phyloP scores from a whole-genome alignment of 2,888 invertebrate genomes.

The Aethes cnicana region DNA sequence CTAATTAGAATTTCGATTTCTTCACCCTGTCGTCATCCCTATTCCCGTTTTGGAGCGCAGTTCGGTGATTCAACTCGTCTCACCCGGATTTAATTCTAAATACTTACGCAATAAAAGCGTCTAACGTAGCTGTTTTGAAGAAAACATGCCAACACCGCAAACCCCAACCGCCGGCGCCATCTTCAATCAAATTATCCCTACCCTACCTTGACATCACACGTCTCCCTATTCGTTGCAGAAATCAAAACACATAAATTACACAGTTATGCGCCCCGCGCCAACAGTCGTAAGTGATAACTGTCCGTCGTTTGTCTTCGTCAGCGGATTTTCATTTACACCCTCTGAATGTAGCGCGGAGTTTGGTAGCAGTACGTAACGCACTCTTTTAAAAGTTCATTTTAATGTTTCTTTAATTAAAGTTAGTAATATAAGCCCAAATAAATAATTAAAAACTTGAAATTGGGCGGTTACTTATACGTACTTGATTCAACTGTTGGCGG shows the following conservation, averaged over 20 bases:
- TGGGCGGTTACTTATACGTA: background rate
- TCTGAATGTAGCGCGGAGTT: conserved; percentile 24
- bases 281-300: conserved; percentile 26
- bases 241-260: conserved; percentile 29
- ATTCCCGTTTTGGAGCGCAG: no score
- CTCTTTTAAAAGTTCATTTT: background rate
- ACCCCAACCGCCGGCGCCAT: background rate
- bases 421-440: no score
- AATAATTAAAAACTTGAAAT: no score
- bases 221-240: conserved; percentile 19
- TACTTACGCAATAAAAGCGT: no score
- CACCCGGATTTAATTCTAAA: no score
- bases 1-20: no score
- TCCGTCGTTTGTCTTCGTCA: conserved; percentile 48
- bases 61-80: no score
- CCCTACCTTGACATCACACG: background rate
- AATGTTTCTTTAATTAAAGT: no score
- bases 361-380: conserved; percentile 10
- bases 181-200: background rate
- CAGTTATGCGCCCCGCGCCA: conserved; percentile 9
- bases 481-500: no score
- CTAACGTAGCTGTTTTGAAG: no score
- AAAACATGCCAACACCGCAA: no score
- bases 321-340: conserved; percentile 45
- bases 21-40: no score